These are phyloP conservation scores for Pogonocherus hispidulus DNA, from an alignment of 2,888 invertebrate species.

Conservation along the genomic window DNA sequence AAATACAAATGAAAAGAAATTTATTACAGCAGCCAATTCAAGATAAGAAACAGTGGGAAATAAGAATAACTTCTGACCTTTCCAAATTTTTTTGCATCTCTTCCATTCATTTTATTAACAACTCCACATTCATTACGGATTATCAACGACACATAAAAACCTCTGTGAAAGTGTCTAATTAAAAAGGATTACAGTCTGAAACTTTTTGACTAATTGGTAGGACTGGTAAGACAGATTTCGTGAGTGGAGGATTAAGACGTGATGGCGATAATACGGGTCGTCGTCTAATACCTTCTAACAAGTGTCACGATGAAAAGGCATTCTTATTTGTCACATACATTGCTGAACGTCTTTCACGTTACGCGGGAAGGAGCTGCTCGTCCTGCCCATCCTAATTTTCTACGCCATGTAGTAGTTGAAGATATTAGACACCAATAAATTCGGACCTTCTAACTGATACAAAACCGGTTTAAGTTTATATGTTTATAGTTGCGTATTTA, in stretches of 20 bases:
- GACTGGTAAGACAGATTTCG: conserved; percentile 10
- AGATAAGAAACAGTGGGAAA: not conserved
- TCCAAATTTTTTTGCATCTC: not conserved
- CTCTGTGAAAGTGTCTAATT: conserved; percentile 4
- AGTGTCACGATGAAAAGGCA: conserved; percentile 11
- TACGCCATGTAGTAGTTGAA: too few relatives aligned
- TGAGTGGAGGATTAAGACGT: conserved; percentile 13
- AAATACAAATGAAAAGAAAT: too few relatives aligned
- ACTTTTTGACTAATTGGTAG: conserved; percentile 17
- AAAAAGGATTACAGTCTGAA: conserved; percentile 7
- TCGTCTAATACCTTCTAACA: conserved; percentile 18
- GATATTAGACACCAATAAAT: too few relatives aligned
- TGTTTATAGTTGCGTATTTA: too few relatives aligned
- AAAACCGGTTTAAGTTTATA: too few relatives aligned
- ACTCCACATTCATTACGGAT: not conserved
- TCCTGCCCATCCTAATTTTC: not conserved
- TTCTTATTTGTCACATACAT: conserved; percentile 17
- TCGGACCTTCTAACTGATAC: too few relatives aligned
- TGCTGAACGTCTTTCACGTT: not conserved
- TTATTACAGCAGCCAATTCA: too few relatives aligned
- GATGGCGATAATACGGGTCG: conserved; percentile 6
- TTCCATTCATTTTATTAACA: not conserved
- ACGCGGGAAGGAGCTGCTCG: not conserved
- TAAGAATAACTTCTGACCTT: not conserved
- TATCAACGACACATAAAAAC: not conserved